Evolutionary conservation across 2,888 invertebrate genomes (phyloP), one percentile per base, ranked within the genome.

Genomic region (Serrognathus titanus): DNA sequence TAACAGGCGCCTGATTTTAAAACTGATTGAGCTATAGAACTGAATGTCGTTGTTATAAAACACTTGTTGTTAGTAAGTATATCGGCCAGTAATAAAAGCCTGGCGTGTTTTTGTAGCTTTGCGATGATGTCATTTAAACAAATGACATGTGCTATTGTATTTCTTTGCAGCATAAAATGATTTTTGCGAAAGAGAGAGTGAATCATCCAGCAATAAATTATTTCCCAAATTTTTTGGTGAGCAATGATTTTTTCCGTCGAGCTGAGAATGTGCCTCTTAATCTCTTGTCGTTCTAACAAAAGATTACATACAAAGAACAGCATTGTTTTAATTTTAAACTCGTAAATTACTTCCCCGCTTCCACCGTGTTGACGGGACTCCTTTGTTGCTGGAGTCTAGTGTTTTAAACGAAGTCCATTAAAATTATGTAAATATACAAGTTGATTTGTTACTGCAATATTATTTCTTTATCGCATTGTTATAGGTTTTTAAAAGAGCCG

Each of bases 121-220:
- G 43, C 43, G 43, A 43, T 43, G 43, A 43, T 43, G 43, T 43
- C 43, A 43, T 43, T 57, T 57, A 58, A 51, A 59, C 51, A 60
- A 61, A 61, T 60, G 61, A 63, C 61, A 63, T 61, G 58, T 63
- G 63, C 63, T 63, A 63, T 63, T 63, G 63, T 63, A 57, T 63
- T 63, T 61, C 63, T 43, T 3, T 16, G 16, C 16, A 16, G 16
- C 16, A 16, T 48, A 45, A 39, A 49, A 48, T 49, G 38, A 43
- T 43, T 49, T 54, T 54, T 53, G 24, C 24, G 24, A 31, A 31
- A 31, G 7, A 31, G 36, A 47, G 43, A 37, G 49, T 54, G 54
- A 54, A 49, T 54, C 54, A 54, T 54, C 24, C 43, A 8, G 12
- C 1, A 24, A 31, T 48, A 48, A 48, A 48, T 48, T 48, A 48